Conservation (phyloP, 2,113 vertebrate species). For the Parotia lawesii region DNA sequence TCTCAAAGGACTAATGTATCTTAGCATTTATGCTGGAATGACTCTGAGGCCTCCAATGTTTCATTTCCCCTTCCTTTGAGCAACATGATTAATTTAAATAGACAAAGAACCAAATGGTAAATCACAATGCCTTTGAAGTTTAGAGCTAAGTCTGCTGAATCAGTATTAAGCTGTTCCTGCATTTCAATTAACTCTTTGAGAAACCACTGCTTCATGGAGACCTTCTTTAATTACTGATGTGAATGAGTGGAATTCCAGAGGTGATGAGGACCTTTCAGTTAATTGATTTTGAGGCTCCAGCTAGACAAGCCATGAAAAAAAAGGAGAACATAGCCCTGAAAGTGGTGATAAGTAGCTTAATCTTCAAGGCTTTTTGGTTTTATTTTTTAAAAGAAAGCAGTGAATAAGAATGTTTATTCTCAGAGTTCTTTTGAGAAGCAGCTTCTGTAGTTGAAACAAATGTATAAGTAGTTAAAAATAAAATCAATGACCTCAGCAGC, state of each 20-base stretch:
- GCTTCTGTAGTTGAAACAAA: slow-evolving; percentile 13
- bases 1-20: background rate
- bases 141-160: slow-evolving; percentile 47
- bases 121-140: slow-evolving; percentile 45
- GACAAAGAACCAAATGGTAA: slow-evolving; percentile 36
- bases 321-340: background rate
- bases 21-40: background rate
- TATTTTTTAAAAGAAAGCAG: slow-evolving; percentile 7
- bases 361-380: slow-evolving; percentile 24
- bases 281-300: slow-evolving; percentile 44
- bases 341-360: slow-evolving; percentile 33
- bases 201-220: slow-evolving; percentile 12
- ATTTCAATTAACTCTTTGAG: slow-evolving; percentile 61
- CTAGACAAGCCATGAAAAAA: background rate
- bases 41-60: background rate
- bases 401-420: slow-evolving; percentile 21
- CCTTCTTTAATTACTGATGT: slow-evolving; percentile 38
- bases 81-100: slow-evolving; percentile 41
- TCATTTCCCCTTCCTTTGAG: slow-evolving; percentile 5
- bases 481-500: slow-evolving; percentile 6
- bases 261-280: slow-evolving; percentile 38
- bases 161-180: slow-evolving; percentile 17
- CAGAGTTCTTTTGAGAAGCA: slow-evolving; percentile 1
- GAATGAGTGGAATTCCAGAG: slow-evolving; percentile 38
- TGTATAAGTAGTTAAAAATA: slow-evolving; percentile 3